Conservation (phyloP, 2,888 invertebrate species). For the Clivina fossor region DNA sequence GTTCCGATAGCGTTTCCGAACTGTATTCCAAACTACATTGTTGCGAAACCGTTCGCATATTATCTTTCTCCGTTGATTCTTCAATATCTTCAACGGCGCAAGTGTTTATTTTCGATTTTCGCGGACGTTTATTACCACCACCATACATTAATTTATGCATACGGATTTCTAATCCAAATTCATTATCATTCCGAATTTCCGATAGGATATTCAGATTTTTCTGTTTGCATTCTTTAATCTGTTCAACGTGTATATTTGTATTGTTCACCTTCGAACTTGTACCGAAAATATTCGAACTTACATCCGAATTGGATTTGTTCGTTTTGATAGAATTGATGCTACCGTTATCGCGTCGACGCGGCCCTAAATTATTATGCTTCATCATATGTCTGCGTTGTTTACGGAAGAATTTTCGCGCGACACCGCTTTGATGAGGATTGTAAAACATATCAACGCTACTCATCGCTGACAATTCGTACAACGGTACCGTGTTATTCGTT, state of each 20-base stretch:
- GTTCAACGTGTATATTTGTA: slow-evolving; percentile 75
- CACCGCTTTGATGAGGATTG: slow-evolving; percentile 91
- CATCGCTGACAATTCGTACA: slow-evolving; percentile 59
- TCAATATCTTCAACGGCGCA: slow-evolving; percentile 16
- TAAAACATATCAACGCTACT: slow-evolving; percentile 80
- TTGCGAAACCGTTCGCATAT: slow-evolving; percentile 67
- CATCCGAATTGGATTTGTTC: slow-evolving; percentile 35
- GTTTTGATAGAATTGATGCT: slow-evolving; percentile 56
- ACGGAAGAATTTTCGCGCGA: slow-evolving; percentile 89
- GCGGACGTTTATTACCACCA: slow-evolving; percentile 14
- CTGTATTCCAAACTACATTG: slow-evolving; percentile 72
- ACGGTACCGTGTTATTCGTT: slow-evolving; percentile 60
- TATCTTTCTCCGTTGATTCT: slow-evolving; percentile 42
- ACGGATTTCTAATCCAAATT: slow-evolving; percentile 20
- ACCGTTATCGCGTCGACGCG: slow-evolving; percentile 57
- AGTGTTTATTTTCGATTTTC: slow-evolving; percentile 20
- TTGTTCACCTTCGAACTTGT: slow-evolving; percentile 78
- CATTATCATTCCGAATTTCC: slow-evolving; percentile 63
- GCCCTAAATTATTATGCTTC: slow-evolving; percentile 72
- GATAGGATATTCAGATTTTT: slow-evolving; percentile 68
- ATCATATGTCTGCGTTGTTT: slow-evolving; percentile 73
- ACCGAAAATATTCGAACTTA: slow-evolving; percentile 59
- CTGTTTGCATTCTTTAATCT: slow-evolving; percentile 61
- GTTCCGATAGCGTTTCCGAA: slow-evolving; percentile 58
- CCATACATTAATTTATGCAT: slow-evolving; percentile 22